Evolutionary conservation across 2,797 vertebrate genomes (phyloP).

Genomic region (Limosa lapponica): DNA sequence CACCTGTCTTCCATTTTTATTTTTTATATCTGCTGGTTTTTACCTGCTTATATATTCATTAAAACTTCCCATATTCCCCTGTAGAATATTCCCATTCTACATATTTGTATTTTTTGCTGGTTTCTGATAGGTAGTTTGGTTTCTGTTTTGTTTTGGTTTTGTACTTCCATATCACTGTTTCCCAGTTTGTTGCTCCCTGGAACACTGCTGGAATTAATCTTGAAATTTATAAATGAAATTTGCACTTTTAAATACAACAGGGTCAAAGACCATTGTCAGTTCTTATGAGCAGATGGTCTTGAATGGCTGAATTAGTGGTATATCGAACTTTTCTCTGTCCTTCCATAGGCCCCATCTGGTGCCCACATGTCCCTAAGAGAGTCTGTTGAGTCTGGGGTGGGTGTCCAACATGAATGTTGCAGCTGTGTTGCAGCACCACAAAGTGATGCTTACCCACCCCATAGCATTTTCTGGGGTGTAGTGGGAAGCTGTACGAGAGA

Average conservation of each 20-base stretch:
- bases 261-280: accelerated
- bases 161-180: not conserved
- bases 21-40: not conserved
- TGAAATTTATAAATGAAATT: not conserved
- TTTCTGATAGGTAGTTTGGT: not conserved
- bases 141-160: not conserved
- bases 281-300: not conserved
- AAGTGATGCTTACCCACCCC: not conserved
- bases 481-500: not conserved
- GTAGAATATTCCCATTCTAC: not conserved
- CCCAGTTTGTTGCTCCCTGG: not conserved
- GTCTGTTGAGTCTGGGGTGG: not conserved
- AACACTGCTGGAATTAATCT: not conserved
- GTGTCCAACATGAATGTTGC: not conserved
- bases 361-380: not conserved
- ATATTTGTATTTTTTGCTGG: not conserved
- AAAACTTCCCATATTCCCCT: not conserved
- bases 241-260: not conserved
- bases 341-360: not conserved
- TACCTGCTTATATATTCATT: not conserved
- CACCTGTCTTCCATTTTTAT: not conserved
- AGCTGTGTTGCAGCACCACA: not conserved
- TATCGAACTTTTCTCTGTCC: not conserved
- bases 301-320: not conserved
- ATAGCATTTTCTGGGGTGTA: not conserved